Evolutionary conservation across 1,140 invertebrate species (phyloP), one percentile per base, ranked within the genome.

Genomic region (Colletes gigas): DNA sequence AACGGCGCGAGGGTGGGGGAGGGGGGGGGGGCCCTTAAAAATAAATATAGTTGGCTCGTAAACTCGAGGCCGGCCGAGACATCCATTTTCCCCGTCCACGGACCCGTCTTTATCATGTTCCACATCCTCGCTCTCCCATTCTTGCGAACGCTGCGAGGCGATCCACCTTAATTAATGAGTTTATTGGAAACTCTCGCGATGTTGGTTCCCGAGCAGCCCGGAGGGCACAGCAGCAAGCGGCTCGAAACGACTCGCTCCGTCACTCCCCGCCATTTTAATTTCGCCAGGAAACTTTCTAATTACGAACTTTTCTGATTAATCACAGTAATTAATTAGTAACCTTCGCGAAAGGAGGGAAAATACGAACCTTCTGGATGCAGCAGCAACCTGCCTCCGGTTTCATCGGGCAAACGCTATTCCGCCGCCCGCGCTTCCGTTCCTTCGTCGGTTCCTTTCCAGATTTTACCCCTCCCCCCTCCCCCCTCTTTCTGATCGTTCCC

Each of bases 271-370:
- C 91, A 93, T 93, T 94, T 94, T 94, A 93, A 93, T 94, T 94
- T 93, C 90, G 86, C 89, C 85, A 91, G 91, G 91, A 93, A 94
- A 94, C 93, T 94, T 94, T 94, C 93, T 93, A 94, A 94, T 94
- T 94, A 94, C 92, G 86, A 94, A 93, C 93, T 94, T 93, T 94
- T 94, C 92, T 94, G 92, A 94, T 94, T 94, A 94, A 94, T 94
- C 93, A 93, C 92, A 93, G 92, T 93, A 94, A 93, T 94, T 93
- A 94, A 94, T 94, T 94, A 93, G 92, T 92, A 83, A 81, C 86
- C 76, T 78, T 74, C 82, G 70, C 81, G 78, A 75, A 81, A 83
- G 82, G 76, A 83, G 81, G 83, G 87, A 91, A 88, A 91, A 89
- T 88, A 84, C 89, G 83, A 83, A 78, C 83, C 82, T 70, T 81